A percentile compares a stretch with the other conserved stretches of the same genome.
These are phyloP conservation scores for Anguilla pacifica DNA, from an alignment of 2,797 vertebrate species.

Conservation along the genomic window DNA sequence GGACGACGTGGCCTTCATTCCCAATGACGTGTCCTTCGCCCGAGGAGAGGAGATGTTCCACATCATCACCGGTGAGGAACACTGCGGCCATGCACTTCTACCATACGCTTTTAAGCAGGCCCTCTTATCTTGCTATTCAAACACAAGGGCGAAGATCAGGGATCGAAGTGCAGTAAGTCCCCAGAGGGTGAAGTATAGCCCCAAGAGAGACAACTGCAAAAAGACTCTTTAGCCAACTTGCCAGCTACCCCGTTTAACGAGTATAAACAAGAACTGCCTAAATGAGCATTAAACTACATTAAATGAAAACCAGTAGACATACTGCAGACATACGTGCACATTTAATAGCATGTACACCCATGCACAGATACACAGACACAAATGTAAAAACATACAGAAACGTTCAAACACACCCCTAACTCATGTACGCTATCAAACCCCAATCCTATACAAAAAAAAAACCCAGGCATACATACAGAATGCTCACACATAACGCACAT, in stretches of 20 bases:
- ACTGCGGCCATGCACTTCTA: too few relatives aligned
- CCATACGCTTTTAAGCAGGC: too few relatives aligned
- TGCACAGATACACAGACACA: too few relatives aligned
- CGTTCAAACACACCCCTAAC: neutral
- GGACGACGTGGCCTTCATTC: slow-evolving; percentile 94
- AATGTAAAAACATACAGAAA: neutral
- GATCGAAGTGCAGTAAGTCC: neutral
- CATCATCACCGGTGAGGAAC: slow-evolving; percentile 88
- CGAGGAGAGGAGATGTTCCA: slow-evolving; percentile 90
- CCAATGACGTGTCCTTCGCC: slow-evolving; percentile 87
- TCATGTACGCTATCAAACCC: too few relatives aligned
- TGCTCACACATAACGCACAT: neutral
- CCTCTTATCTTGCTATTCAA: neutral
- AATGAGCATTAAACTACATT: too few relatives aligned
- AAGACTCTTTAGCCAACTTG: neutral
- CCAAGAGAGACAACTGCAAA: neutral
- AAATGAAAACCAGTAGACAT: too few relatives aligned
- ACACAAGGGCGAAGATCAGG: too few relatives aligned
- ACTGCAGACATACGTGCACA: neutral
- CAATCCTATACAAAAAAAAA: neutral
- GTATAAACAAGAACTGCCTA: too few relatives aligned
- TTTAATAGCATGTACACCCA: neutral
- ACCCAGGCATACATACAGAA: neutral
- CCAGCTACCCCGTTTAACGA: too few relatives aligned
- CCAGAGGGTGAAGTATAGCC: neutral